Evolutionary conservation across 2,113 vertebrate species (phyloP).

Genomic region (Leptodactylus fuscus): DNA sequence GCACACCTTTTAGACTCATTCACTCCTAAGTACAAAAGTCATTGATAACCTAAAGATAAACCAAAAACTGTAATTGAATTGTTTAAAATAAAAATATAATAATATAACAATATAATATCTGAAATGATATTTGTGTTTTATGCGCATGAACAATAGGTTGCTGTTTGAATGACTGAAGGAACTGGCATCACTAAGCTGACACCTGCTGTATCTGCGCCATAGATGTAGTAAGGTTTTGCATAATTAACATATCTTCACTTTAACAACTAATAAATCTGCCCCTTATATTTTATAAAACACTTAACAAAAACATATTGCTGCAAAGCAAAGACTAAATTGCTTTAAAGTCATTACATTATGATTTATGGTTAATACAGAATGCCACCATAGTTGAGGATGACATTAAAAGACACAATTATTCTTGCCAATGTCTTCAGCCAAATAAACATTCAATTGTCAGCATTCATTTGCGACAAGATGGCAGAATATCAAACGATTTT

Average conservation of each 20-base stretch:
- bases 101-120: no score
- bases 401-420: constrained; percentile 5
- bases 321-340: neutral
- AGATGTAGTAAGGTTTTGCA: neutral
- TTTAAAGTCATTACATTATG: neutral
- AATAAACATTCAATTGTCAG: constrained; percentile 31
- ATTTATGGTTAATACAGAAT: neutral
- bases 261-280: neutral
- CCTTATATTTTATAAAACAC: neutral
- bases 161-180: no score
- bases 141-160: no score
- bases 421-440: constrained; percentile 28
- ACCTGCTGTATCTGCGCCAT: no score
- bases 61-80: no score
- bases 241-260: neutral
- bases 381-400: neutral
- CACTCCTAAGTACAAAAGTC: no score
- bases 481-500: constrained; percentile 38
- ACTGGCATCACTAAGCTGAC: no score
- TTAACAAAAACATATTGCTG: neutral
- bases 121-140: no score
- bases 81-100: no score
- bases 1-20: no score
- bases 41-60: no score
- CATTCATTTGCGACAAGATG: constrained; percentile 24